Conservation (phyloP, 2,888 invertebrate species). For the Hydrotaea diabolus region DNA sequence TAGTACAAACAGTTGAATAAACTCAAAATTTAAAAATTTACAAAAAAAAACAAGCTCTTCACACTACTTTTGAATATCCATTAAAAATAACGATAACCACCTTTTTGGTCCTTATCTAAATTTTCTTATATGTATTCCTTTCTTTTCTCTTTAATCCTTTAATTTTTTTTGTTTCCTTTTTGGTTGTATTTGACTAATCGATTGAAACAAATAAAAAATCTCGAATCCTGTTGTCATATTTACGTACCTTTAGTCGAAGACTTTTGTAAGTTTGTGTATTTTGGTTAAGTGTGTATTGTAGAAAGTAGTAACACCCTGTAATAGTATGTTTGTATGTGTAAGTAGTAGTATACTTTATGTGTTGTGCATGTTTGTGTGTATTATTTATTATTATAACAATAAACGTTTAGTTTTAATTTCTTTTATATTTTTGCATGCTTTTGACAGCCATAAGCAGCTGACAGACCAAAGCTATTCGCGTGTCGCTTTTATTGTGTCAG, state of each 20-base stretch:
- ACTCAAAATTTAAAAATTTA: conserved; percentile 28
- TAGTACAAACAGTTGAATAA: conserved; percentile 33
- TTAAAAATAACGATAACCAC: neutral
- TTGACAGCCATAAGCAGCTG: too few relatives aligned
- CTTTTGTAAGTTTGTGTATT: conserved; percentile 74
- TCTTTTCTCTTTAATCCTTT: conserved; percentile 23
- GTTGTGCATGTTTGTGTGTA: conserved; percentile 50
- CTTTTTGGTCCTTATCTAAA: neutral
- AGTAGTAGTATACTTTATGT: conserved; percentile 30
- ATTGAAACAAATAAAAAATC: conserved; percentile 23
- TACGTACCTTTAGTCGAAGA: conserved; percentile 73
- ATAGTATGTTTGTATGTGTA: conserved; percentile 40
- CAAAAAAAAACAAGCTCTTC: conserved; percentile 6
- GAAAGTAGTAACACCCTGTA: neutral
- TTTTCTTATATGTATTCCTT: conserved; percentile 2
- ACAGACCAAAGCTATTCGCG: too few relatives aligned
- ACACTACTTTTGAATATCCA: neutral
- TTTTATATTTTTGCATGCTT: neutral
- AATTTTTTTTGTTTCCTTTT: neutral
- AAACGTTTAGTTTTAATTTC: neutral
- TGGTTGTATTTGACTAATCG: conserved; percentile 11
- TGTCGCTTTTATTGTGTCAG: too few relatives aligned
- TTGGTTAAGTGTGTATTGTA: conserved; percentile 36
- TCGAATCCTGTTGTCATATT: conserved; percentile 42
- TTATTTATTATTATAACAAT: neutral